These are phyloP conservation scores for Meriones psammophilus DNA, from an alignment of 2,797 vertebrate species.

Conservation along the genomic window DNA sequence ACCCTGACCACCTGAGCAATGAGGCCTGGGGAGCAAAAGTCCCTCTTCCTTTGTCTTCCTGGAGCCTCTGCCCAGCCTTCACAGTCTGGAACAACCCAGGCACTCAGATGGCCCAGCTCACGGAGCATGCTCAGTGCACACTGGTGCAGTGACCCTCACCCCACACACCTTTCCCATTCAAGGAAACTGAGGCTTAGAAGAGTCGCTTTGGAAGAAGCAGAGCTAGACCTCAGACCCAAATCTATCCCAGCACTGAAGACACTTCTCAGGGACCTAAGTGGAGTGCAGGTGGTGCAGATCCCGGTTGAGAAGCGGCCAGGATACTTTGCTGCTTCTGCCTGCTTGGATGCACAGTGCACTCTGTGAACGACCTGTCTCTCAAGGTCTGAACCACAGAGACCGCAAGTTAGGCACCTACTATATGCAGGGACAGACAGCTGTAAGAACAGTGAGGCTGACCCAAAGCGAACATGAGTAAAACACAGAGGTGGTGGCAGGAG, in stretches of 20 bases:
- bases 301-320: not conserved
- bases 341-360: not conserved
- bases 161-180: not conserved
- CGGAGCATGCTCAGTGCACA: fast-evolving
- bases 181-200: not conserved
- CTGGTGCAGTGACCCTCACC: not conserved
- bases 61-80: not conserved
- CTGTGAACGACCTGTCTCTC: not conserved
- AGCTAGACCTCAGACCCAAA: not conserved
- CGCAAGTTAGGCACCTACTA: not conserved
- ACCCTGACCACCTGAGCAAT: too few relatives aligned
- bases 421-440: not conserved
- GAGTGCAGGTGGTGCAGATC: fast-evolving
- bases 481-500: not conserved
- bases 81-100: not conserved
- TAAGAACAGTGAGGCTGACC: not conserved
- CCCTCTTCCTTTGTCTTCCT: not conserved
- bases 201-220: not conserved
- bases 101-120: not conserved
- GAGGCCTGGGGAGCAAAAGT: fast-evolving
- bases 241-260: not conserved
- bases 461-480: too few relatives aligned
- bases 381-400: not conserved
- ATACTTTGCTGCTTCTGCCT: too few relatives aligned
- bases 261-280: fast-evolving